Conservation (phyloP, 30 jellyfish, hydroid and myxozoan species). For the Haliclystus octoradiatus region DNA sequence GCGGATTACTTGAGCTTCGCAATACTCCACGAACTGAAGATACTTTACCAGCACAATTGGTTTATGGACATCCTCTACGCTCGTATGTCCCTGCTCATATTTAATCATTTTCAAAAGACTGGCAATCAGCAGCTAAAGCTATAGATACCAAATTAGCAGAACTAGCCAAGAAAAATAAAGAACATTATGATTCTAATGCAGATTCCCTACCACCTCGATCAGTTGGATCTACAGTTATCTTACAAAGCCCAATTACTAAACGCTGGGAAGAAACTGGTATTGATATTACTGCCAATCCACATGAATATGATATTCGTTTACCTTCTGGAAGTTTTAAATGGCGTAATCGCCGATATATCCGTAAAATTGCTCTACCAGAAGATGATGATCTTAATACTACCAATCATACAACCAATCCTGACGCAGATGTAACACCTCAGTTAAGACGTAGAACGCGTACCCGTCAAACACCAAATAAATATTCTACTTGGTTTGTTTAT, state of each 20-base stretch:
- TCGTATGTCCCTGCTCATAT: background rate
- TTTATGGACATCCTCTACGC: background rate
- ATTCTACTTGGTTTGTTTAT: background rate
- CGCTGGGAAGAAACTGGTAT: background rate
- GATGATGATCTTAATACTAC: background rate
- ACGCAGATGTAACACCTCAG: background rate
- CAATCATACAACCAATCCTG: background rate
- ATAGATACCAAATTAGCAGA: background rate
- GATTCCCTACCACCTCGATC: background rate
- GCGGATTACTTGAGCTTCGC: background rate
- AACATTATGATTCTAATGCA: background rate
- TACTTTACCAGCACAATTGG: background rate
- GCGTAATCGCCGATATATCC: background rate
- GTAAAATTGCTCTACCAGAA: background rate
- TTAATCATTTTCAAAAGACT: background rate
- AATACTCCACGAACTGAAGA: background rate
- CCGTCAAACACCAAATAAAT: background rate
- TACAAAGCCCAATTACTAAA: background rate
- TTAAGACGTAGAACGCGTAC: background rate
- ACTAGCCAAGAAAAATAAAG: background rate
- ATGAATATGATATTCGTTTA: background rate
- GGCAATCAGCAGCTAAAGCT: background rate
- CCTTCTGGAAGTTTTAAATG: background rate
- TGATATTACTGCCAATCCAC: background rate
- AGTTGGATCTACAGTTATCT: background rate